Conservation (phyloP, 2,797 vertebrate genomes). For the Scyliorhinus canicula region DNA sequence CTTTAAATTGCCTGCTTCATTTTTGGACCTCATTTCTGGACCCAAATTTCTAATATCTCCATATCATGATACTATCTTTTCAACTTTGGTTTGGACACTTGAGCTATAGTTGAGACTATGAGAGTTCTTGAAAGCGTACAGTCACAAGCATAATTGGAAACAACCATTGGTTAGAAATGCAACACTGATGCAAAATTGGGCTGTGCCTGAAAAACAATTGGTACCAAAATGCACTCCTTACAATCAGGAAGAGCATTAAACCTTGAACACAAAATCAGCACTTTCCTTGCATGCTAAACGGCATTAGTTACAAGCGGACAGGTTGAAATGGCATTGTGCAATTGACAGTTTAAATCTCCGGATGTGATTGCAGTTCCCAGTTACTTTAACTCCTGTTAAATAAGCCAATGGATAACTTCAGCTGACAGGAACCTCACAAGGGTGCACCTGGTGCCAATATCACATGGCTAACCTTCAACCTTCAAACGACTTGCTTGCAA, state of each 20-base stretch:
- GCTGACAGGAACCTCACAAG: neutral
- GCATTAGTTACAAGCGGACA: neutral
- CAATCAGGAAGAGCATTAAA: neutral
- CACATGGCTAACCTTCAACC: neutral
- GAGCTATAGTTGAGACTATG: neutral
- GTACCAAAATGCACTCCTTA: neutral
- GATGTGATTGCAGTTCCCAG: no score
- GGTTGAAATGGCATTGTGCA: neutral
- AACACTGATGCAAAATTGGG: neutral
- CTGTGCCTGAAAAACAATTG: neutral
- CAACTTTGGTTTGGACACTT: neutral
- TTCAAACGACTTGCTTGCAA: neutral
- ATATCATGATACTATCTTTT: neutral
- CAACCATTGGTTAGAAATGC: neutral
- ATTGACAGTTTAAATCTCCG: neutral
- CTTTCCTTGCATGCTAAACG: neutral
- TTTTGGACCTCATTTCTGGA: no score
- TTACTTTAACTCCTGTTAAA: neutral
- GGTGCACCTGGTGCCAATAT: neutral
- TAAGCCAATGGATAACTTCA: neutral
- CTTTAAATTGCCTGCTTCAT: no score
- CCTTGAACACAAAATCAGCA: neutral
- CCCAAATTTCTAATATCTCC: no score
- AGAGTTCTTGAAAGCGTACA: neutral
- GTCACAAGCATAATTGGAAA: neutral